These are phyloP conservation scores for Rostratula benghalensis DNA, from an alignment of 2,113 vertebrate species.

Conservation along the genomic window DNA sequence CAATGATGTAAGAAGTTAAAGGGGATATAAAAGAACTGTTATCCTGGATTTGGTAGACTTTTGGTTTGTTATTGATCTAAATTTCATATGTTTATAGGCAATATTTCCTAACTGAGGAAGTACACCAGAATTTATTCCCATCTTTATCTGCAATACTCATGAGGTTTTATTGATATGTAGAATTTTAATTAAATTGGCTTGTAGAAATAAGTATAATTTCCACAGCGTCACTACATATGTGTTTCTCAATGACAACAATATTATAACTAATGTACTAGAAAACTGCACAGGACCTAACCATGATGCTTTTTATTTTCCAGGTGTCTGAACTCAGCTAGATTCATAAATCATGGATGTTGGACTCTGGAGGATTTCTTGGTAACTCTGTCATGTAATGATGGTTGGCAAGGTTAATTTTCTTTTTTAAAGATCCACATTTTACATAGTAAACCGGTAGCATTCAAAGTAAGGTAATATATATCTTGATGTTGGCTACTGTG, in stretches of 20 bases:
- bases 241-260: constrained; percentile 20
- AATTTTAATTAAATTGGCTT: not conserved
- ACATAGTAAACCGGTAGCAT: not conserved
- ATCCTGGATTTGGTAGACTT: not conserved
- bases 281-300: constrained; percentile 43
- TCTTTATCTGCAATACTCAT: not conserved
- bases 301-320: constrained; percentile 55
- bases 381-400: constrained; percentile 48
- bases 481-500: not conserved
- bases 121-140: not conserved
- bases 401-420: constrained; percentile 44
- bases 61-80: not conserved
- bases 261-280: constrained; percentile 59
- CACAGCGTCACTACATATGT: not conserved
- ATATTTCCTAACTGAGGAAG: not conserved
- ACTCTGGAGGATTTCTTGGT: constrained; percentile 10
- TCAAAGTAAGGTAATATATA: not conserved
- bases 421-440: not conserved
- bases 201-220: not conserved
- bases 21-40: not conserved
- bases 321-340: constrained; percentile 54
- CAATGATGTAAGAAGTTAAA: not conserved
- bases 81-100: not conserved
- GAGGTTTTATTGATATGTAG: not conserved
- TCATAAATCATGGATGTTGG: constrained; percentile 57